These are phyloP conservation scores for Spodoptera littoralis DNA, from an alignment of 2,888 invertebrate genomes.

Conservation along the genomic window DNA sequence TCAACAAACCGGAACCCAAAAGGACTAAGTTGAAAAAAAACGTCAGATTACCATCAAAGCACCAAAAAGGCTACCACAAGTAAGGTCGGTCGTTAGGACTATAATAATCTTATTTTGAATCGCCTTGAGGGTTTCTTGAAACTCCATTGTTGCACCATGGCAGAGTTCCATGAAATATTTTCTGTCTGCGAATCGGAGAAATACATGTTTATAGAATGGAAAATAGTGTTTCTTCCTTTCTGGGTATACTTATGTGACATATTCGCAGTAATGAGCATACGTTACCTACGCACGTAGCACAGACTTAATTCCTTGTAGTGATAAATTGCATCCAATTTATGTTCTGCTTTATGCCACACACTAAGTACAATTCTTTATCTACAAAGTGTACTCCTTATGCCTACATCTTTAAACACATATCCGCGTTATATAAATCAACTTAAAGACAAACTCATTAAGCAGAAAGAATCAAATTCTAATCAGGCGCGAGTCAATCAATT, in stretches of 20 bases:
- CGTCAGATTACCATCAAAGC: slow-evolving; percentile 14
- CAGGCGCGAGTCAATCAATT: slow-evolving; percentile 28
- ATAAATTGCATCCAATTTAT: no score
- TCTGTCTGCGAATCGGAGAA: slow-evolving; percentile 21
- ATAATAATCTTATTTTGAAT: slow-evolving; percentile 17
- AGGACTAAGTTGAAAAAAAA: background rate
- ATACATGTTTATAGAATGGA: slow-evolving; percentile 1
- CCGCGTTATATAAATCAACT: no score
- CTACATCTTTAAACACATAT: no score
- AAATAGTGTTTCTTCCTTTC: background rate
- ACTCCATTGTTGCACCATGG: slow-evolving; percentile 9
- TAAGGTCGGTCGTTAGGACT: slow-evolving; percentile 20
- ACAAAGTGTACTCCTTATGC: no score
- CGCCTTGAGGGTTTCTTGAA: slow-evolving; percentile 21
- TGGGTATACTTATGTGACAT: no score
- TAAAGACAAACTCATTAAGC: no score
- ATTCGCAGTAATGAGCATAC: no score
- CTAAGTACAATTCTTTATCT: no score
- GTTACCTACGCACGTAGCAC: no score
- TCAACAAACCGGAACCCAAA: slow-evolving; percentile 6
- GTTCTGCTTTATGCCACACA: no score
- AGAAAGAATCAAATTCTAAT: slow-evolving; percentile 18
- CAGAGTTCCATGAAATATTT: slow-evolving; percentile 34
- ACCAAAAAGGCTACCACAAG: slow-evolving; percentile 30
- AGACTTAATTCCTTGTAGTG: no score